Conservation (phyloP, 2,888 invertebrate species). For the Calliscelio sp. region DNA sequence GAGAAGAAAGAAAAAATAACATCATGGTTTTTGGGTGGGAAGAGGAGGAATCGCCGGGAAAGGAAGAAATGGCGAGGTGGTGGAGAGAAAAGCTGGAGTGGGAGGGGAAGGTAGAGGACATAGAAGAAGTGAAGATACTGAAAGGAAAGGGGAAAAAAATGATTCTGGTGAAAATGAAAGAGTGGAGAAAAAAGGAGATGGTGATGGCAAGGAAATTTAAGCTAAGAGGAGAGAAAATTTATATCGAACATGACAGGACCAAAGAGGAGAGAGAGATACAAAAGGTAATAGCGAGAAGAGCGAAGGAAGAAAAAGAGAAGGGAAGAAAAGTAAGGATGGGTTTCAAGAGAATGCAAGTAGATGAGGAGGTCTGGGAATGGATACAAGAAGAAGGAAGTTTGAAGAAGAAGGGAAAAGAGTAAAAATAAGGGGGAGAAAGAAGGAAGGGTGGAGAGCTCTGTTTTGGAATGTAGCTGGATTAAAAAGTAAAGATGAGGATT, state of each 20-base stretch:
- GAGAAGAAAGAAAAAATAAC: not conserved
- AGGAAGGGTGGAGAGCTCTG: not conserved
- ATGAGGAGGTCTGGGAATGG: not conserved
- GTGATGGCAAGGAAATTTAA: not conserved
- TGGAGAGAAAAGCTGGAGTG: not conserved
- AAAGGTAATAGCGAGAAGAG: not conserved
- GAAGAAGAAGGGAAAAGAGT: no score
- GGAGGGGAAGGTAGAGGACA: not conserved
- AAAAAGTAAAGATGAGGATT: conserved; percentile 15
- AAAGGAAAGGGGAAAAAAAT: not conserved
- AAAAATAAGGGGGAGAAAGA: not conserved
- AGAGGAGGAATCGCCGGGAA: not conserved
- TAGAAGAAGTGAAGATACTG: not conserved
- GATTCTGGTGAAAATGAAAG: not conserved
- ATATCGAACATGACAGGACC: conserved; percentile 32
- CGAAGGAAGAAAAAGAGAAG: conserved; percentile 1
- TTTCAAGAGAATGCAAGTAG: not conserved
- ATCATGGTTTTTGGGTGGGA: conserved; percentile 6
- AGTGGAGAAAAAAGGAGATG: not conserved
- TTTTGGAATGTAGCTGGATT: conserved; percentile 25
- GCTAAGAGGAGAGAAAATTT: not conserved
- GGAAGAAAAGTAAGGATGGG: conserved; percentile 7
- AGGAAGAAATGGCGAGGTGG: not conserved
- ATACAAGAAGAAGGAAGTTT: not conserved
- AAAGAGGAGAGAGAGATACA: conserved; percentile 22